Percentiles rank a stretch among this genome's conserved stretches.
These are phyloP conservation scores for Mallotus villosus DNA, from an alignment of 2,797 vertebrate genomes.

Conservation along the genomic window DNA sequence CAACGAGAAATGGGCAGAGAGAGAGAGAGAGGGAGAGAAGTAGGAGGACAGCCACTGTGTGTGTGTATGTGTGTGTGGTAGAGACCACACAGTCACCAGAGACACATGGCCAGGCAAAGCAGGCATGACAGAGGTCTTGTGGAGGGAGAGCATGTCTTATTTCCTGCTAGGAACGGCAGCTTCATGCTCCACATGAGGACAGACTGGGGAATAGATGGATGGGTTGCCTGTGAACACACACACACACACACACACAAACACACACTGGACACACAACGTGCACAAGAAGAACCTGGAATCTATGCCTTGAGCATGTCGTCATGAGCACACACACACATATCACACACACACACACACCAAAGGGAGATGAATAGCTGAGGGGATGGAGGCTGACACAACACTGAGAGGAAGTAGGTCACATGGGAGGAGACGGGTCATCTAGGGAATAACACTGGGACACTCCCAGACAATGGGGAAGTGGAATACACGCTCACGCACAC, in stretches of 20 bases:
- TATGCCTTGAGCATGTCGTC: too few species aligned
- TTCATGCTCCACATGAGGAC: too few species aligned
- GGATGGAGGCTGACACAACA: conserved; percentile 68
- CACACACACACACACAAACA: conserved; percentile 12
- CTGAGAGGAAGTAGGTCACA: conserved; percentile 70
- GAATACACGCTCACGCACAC: conserved; percentile 1
- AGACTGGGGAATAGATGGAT: neutral
- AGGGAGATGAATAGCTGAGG: conserved; percentile 66
- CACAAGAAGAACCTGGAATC: too few species aligned
- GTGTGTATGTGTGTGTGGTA: neutral
- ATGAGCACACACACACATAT: conserved; percentile 8
- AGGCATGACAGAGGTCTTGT: neutral
- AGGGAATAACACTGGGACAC: conserved; percentile 62
- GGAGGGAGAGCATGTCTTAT: neutral
- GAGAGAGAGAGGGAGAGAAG: neutral
- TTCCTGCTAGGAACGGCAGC: neutral
- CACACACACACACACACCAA: conserved; percentile 31
- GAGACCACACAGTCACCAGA: neutral
- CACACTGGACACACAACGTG: conserved; percentile 8
- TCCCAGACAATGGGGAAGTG: neutral
- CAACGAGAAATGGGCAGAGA: neutral
- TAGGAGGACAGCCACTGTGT: neutral
- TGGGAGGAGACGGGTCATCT: conserved; percentile 65
- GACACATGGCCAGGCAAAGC: neutral
- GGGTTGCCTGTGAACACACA: conserved; percentile 8